Evolutionary conservation across 2,113 vertebrate genomes (phyloP), one percentile per base, ranked within the genome.

Genomic region (Axis porcinus): DNA sequence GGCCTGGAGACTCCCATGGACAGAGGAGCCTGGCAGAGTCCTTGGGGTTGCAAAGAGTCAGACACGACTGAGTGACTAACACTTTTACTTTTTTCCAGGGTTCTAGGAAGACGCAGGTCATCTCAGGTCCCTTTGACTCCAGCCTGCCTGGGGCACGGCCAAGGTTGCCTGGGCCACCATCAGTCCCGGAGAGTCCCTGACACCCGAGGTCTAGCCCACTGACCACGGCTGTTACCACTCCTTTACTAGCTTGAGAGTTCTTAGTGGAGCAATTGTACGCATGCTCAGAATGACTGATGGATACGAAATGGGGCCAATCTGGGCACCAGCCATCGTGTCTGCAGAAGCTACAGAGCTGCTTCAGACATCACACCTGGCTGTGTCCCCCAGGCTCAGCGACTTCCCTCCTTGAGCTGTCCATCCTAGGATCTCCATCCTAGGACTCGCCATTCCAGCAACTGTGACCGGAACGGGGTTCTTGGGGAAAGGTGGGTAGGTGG

Each of bases 1-100:
- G 67, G 9, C 67, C 67, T 70, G 67, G 67, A 70, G 67, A 70
- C n/a, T 40, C 19, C n/a, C 19, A 36, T 36, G 67, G 67, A 40
- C 17, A 3, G 67, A 40, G 21, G 19, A 36, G 19, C 67, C 67
- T 40, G 19, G 19, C n/a, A 36, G 17, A 70, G 2, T 12, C 10
- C 10, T 0, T 23, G 67, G 67, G n/a, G n/a, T 6, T 70, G n/a
- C n/a, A 23, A 70, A 36, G n/a, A 70, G 67, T 36, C 0, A 0
- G 67, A 40, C n/a, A 21, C 1, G n/a, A 70, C 67, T 23, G 5
- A 70, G 19, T 23, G n/a, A 70, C n/a, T 23, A 5, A n/a, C 67
- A 23, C n/a, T 40, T 70, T 6, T 9, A 40, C n/a, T 70, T 36
- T 40, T 40, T 12, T 2, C n/a, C n/a, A 70, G n/a, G n/a, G 3